These are phyloP conservation scores for Meandrina meandrites DNA, from an alignment of 92 coral and sea anemone species.

Conservation along the genomic window DNA sequence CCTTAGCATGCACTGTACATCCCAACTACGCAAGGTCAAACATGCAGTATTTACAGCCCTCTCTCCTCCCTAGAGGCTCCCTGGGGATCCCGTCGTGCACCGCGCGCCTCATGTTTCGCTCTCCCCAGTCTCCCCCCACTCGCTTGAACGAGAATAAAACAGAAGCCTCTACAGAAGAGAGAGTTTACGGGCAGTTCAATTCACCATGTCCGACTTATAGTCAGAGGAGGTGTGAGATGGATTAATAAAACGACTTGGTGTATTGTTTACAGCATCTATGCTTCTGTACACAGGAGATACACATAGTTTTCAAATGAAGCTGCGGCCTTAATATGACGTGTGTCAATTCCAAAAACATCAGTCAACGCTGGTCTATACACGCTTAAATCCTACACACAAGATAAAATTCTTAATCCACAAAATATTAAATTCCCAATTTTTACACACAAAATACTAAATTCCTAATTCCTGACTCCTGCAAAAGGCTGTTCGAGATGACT, in stretches of 20 bases:
- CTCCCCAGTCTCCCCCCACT: too few species aligned
- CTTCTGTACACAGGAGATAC: background rate
- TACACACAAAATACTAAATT: background rate
- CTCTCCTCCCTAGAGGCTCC: background rate
- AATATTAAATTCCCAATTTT: background rate
- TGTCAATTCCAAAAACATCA: background rate
- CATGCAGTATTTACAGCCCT: background rate
- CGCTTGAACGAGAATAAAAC: too few species aligned
- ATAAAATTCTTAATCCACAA: background rate
- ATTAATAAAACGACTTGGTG: background rate
- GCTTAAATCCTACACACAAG: background rate
- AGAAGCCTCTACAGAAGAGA: too few species aligned
- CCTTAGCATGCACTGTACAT: background rate
- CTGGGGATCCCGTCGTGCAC: too few species aligned
- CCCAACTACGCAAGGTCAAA: background rate
- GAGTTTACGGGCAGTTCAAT: background rate
- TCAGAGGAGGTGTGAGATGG: background rate
- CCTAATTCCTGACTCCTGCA: background rate
- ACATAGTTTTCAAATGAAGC: background rate
- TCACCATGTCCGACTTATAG: background rate
- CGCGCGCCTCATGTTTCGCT: too few species aligned
- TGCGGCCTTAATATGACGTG: background rate
- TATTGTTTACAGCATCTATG: background rate
- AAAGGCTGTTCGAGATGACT: background rate
- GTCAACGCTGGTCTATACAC: background rate